Evolutionary conservation across 2,113 vertebrate genomes (phyloP).

Genomic region (Brachypodius melanocephalos): DNA sequence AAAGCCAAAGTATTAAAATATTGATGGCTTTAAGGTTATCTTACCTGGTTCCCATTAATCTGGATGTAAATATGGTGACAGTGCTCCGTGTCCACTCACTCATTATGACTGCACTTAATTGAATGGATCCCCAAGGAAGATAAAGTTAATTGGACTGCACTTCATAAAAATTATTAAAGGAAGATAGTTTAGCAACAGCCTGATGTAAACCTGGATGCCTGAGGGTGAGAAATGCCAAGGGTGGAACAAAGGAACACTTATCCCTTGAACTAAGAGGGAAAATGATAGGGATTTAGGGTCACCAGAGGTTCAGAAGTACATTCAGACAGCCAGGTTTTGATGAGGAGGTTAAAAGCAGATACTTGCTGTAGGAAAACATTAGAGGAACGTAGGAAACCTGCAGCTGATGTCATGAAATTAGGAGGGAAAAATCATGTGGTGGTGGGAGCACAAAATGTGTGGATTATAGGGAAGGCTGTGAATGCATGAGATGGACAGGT

Average conservation of each 20-base stretch:
- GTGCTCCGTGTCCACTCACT: conserved; percentile 52
- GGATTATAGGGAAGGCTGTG: not conserved
- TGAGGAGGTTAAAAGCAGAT: conserved; percentile 13
- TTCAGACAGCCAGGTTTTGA: not conserved
- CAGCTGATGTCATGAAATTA: not conserved
- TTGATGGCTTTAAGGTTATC: conserved; percentile 60
- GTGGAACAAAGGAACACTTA: conserved; percentile 14
- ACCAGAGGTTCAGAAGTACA: not conserved
- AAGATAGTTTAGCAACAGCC: conserved; percentile 15
- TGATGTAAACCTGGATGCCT: conserved; percentile 18
- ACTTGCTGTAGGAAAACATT: not conserved
- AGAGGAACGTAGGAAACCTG: not conserved
- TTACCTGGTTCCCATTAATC: conserved; percentile 62
- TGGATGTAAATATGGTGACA: conserved; percentile 60
- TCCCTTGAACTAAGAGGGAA: not conserved
- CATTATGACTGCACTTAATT: conserved; percentile 52
- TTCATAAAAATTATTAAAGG: conserved; percentile 68
- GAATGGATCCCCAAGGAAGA: conserved; percentile 68
- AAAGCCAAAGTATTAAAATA: conserved; percentile 52
- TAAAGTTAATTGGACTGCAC: conserved; percentile 69
- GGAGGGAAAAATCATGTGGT: not conserved
- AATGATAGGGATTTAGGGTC: not conserved
- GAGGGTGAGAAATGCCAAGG: conserved; percentile 29
- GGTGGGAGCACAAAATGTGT: not conserved
- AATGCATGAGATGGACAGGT: not conserved